Percentiles rank a stretch among this genome's conserved stretches.
Evolutionary conservation across 2,888 invertebrate species (phyloP).

Genomic region (Acronicta alni): DNA sequence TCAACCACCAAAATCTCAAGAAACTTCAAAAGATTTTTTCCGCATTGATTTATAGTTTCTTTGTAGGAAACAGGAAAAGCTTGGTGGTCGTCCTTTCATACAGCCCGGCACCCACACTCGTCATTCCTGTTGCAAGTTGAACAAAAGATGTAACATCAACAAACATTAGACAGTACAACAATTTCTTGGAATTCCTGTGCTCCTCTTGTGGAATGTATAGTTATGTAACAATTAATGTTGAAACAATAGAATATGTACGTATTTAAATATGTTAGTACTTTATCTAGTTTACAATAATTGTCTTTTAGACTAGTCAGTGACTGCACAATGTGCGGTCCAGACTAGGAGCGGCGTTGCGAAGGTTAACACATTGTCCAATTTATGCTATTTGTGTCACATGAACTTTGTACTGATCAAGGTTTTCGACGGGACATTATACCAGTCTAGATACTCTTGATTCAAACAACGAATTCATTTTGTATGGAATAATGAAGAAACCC

Average conservation of each 20-base stretch:
- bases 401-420: conserved; percentile 55
- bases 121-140: conserved; percentile 56
- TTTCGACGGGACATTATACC: conserved; percentile 37
- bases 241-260: conserved; percentile 1
- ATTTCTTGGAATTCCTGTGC: conserved; percentile 67
- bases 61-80: conserved; percentile 61
- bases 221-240: conserved; percentile 9
- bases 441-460: conserved; percentile 1
- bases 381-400: conserved; percentile 50
- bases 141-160: conserved; percentile 66
- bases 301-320: conserved; percentile 8
- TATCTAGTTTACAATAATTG: conserved; percentile 3
- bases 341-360: conserved; percentile 45
- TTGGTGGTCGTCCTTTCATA: conserved; percentile 63
- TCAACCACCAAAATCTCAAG: conserved; percentile 24
- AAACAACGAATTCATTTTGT: conserved; percentile 4
- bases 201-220: conserved; percentile 53
- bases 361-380: conserved; percentile 49
- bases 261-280: conserved; percentile 9
- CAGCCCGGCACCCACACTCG: conserved; percentile 59
- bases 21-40: conserved; percentile 35
- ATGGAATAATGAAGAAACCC: conserved; percentile 2
- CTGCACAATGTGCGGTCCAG: conserved; percentile 33
- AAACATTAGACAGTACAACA: conserved; percentile 63
- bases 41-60: conserved; percentile 49